Evolutionary conservation across 92 coral and sea anemone genomes (phyloP), one percentile per base, ranked within the genome.

Genomic region (Palythoa grandiflora): DNA sequence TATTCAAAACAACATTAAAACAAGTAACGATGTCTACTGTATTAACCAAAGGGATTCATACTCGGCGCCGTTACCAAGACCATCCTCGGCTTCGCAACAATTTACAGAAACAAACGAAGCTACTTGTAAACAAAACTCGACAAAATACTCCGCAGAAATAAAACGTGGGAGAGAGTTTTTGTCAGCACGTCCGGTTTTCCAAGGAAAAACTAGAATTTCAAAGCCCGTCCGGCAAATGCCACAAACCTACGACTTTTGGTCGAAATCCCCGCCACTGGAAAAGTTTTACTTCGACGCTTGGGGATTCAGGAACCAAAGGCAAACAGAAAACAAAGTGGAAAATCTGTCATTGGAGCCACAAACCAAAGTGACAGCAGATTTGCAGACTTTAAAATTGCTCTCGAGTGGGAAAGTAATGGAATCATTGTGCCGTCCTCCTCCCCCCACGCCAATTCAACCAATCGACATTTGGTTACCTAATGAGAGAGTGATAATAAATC

Each of bases 361-460:
- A 44, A 39, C 76, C 65, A 93, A 90, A 48, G 87, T 92, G 38
- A 88, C 93, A 2, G 76, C 84, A 17, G 89, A 91, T n/a, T 83
- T 94, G 28, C 78, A 90, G 75, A 86, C 97, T 14, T 89, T 92
- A 5, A 28, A 28, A 28, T 28, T 28, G 28, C 89, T 87, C 14
- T 74, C 97, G 8, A 55, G 77, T 68, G 65, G 15, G 7, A 51
- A 5, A 15, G 53, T 71, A 60, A 36, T 36, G 21, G 86, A 53
- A 71, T 20, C 16, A 20, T 15, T 9, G 0, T 73, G 44, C n/a
- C 93, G 94, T 21, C 89, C 94, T 13, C 94, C 98, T 79, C 94
- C 95, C 16, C 94, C 98, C 73, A 94, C 98, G 75, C 98, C 98
- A 16, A 86, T 94, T 73, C 95, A 91, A 87, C 94, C 93, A 87